Base-by-base conservation (phyloP, 2,888 invertebrate genomes). In the Chironomus riparius region DNA sequence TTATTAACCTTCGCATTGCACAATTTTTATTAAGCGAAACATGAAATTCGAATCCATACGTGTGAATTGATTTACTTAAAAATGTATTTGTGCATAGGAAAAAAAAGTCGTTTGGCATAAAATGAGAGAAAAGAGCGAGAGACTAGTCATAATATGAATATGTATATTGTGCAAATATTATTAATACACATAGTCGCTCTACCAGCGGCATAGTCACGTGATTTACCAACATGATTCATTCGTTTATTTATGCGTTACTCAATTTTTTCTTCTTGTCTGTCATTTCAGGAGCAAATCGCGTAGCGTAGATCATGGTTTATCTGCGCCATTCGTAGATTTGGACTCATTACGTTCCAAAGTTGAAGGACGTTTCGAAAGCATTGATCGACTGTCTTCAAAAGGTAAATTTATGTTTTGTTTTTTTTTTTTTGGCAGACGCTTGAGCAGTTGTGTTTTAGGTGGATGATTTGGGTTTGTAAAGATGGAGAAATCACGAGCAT, bases 291-390 rank as follows among this genome's bases (percentile, higher is more conserved):
- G 92, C 84, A 94, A 94, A 86, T 94, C 94, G 84, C 90, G 93
- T 80, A 94, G 94, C 81, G 94, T 94, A 81, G 94, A 94, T 86
- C 94, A 94, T 88, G 94, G 94, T 81, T 91, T 94, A 82, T 88
- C 92, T 78, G 88, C 93, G 79, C 93, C 93, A 78, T 93, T 93
- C 83, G 65, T 65, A 22, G 94, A 94, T 86, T 87, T 94, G 86
- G 93, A 93, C 80, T 88, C 92, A 76, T 87, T 94, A 78, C 90
- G 93, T 80, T 91, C 91, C 82, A 93, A 93, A 86, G 93, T 94
- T 82, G 94, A 94, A 85, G 91, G 92, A 81, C 90, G 93, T 80
- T 91, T 93, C 84, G 93, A 93, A 82, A 92, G 91, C 80, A 90
- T 92, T 80, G 88, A 88, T 82, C 88, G 88, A 82, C 85, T 89